Conservation (phyloP, 2,797 vertebrate species). For the Perodicticus potto region DNA sequence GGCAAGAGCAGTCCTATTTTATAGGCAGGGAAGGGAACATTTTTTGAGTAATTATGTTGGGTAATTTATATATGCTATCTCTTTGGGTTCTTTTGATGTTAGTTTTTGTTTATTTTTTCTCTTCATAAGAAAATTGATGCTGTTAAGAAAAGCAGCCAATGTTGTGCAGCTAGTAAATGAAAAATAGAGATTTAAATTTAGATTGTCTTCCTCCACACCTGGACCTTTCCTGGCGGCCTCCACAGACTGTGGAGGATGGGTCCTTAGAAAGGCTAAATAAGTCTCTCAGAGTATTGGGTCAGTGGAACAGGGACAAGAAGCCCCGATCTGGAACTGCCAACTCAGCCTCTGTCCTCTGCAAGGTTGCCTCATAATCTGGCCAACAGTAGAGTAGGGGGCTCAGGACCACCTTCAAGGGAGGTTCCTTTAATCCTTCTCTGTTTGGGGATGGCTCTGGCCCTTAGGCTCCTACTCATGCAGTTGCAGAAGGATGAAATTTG, state of each 20-base stretch:
- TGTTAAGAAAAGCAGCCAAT: background rate
- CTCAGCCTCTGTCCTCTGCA: background rate
- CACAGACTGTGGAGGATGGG: too few species aligned
- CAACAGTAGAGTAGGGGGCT: too few species aligned
- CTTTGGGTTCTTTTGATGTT: background rate
- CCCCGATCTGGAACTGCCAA: background rate
- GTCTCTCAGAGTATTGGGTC: background rate
- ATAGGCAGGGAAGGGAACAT: background rate
- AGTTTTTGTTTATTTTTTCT: background rate
- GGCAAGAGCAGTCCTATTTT: background rate
- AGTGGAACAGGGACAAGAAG: background rate
- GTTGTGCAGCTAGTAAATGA: background rate
- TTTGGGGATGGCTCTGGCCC: background rate
- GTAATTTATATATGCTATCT: background rate
- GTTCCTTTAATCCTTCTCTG: background rate
- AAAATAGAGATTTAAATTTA: background rate
- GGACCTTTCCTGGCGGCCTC: background rate
- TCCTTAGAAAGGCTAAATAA: background rate
- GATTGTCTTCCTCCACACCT: background rate
- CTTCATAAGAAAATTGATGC: background rate
- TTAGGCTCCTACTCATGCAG: background rate
- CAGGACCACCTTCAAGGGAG: background rate
- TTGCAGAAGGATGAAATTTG: conserved; percentile 44
- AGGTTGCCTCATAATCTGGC: background rate
- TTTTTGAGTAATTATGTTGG: background rate